Base-by-base conservation (phyloP, 2,797 vertebrate species). In the Amniataba percoides region DNA sequence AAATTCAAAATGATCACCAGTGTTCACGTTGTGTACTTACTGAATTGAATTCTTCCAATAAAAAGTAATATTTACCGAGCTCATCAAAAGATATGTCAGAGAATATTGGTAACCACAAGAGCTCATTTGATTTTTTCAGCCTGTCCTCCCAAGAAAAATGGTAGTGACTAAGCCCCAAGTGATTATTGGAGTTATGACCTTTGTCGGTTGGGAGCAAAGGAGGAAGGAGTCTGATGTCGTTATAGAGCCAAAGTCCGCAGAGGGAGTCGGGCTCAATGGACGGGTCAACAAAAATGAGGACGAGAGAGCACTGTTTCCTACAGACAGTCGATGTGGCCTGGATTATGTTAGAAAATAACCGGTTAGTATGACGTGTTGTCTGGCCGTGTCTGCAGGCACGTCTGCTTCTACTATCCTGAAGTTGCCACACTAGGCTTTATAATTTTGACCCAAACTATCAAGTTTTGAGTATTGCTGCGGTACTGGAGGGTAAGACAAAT, bases 31-130 rank as follows among this genome's bases (percentile, higher is more conserved):
- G 36, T 57, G 25, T 42, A 43, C 15, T 14, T 31, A 62, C 71
- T 53, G 5, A 55, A 78, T 13, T 62, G 1, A 49, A 62, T 53
- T 74, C 1, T 34, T 59, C 5, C 16, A 49, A 48, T 42, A 31
- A 31, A 53, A 71, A 43, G 10, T 10, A 0, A 71, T 40, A 42
- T 51, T 60, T 61, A 57, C 45, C 3, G 56, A 45, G 14, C 23
- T 64, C 15, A 43, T 59, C 40, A 61, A 59, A 64, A 43, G 27
- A 27, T 45, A 4, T 18, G 21, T 58, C 10, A 46, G 7, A 4
- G 7, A 74, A 62, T 48, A 76, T 6, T 42, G 14, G 62, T 39
- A 15, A 9, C 51, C 58, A n/a, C 45, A 53, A 61, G 7, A 23
- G 43, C 40, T 42, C 2, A 21, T 45, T 21, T 31, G 1, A 45